Percentiles rank a stretch among this genome's conserved stretches.
phyloP scores from a whole-genome alignment of 2,888 invertebrate genomes.

The Sesia bembeciformis region DNA sequence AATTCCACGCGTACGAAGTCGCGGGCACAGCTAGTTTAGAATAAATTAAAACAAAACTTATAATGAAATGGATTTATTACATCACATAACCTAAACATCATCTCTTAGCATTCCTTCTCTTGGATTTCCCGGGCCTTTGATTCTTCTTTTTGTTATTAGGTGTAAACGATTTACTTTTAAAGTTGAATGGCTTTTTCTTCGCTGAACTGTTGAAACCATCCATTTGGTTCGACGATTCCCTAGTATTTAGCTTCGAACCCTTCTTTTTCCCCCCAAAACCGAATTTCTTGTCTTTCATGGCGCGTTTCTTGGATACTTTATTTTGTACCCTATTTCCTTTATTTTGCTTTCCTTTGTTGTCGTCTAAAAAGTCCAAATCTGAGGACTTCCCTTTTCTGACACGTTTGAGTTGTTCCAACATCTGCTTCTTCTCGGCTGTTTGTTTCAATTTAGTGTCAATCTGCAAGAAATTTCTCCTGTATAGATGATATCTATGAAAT shows the following conservation, averaged over 20 bases:
- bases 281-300: constrained; percentile 87
- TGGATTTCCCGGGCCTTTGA: constrained; percentile 74
- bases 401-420: constrained; percentile 94
- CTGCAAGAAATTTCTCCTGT: constrained; percentile 71
- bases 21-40: not conserved
- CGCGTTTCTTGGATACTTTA: constrained; percentile 63
- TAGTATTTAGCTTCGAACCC: constrained; percentile 90
- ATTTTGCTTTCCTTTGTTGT: constrained; percentile 52
- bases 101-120: constrained; percentile 51
- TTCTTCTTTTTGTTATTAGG: constrained; percentile 54
- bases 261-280: constrained; percentile 98
- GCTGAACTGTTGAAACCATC: constrained; percentile 70
- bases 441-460: constrained; percentile 88
- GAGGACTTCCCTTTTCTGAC: constrained; percentile 89
- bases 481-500: no score
- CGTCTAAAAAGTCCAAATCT: constrained; percentile 87
- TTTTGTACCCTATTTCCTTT: constrained; percentile 37
- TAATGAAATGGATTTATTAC: not conserved
- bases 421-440: constrained; percentile 91
- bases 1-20: no score
- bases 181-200: constrained; percentile 38
- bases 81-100: constrained; percentile 15
- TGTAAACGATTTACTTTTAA: constrained; percentile 54
- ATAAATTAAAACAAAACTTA: not conserved
- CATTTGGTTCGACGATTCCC: constrained; percentile 82